Percentiles rank a stretch among this genome's conserved stretches.
Evolutionary conservation across 1,140 invertebrate species (phyloP).

Genomic region (Propsilocerus akamusi): DNA sequence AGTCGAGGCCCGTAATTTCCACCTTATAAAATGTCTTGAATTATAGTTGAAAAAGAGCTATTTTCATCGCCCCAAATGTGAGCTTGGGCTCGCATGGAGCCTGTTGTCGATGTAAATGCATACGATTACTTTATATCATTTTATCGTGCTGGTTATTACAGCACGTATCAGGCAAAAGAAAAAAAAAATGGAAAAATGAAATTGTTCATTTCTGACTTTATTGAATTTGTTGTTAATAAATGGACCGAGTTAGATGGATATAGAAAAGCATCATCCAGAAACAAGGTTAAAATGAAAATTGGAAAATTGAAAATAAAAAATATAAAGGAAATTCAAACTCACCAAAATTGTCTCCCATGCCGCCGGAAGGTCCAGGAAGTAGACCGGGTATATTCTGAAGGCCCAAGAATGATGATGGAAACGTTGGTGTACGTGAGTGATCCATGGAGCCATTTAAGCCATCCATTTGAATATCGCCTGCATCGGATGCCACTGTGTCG

Average conservation of each 20-base stretch:
- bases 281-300: conserved; percentile 1
- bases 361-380: conserved; percentile 65
- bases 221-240: not conserved
- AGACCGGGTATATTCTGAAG: conserved; percentile 53
- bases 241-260: too few relatives aligned
- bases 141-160: too few relatives aligned
- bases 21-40: not conserved
- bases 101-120: too few relatives aligned
- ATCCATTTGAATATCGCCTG: conserved; percentile 29
- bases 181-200: conserved; percentile 3
- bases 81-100: too few relatives aligned
- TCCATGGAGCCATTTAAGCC: conserved; percentile 29
- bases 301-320: not conserved
- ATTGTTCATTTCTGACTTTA: not conserved
- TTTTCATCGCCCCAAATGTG: too few relatives aligned
- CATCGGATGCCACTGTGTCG: conserved; percentile 45
- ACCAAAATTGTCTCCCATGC: conserved; percentile 65
- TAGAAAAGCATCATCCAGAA: too few relatives aligned
- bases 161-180: too few relatives aligned
- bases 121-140: not conserved
- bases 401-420: conserved; percentile 48
- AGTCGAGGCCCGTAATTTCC: not conserved
- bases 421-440: conserved; percentile 39
- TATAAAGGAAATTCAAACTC: conserved; percentile 30
- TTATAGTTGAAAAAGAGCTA: too few relatives aligned